Evolutionary conservation across 2,113 vertebrate genomes (phyloP), one percentile per base, ranked within the genome.

Genomic region (Marmota flaviventris): DNA sequence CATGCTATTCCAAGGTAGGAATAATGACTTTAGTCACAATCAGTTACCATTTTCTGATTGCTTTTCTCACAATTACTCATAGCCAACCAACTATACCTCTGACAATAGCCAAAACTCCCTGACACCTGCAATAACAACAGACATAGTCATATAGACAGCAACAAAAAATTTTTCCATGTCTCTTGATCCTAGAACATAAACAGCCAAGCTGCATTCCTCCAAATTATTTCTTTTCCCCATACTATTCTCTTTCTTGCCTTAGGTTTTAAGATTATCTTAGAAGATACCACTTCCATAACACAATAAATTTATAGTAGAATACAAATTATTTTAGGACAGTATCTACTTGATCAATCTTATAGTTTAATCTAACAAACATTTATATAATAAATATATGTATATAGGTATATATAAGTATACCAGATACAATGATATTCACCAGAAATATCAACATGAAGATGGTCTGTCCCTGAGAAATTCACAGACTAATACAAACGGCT

Each of bases 41-140:
- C 53, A 97, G 85, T 48, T 82, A 94, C 51, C 51, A 83, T 87
- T 94, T 97, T 93, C 83, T 96, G 63, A 89, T 4, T 89, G 37
- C 22, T 95, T 39, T 87, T 72, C 53, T 92, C 69, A 86, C 56
- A 93, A 83, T 63, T 53, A 85, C 18, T 78, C 32, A 90, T 1
- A 85, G 61, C 13, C 61, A 92, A 89, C 25, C 45, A 82, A 65
- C 34, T 32, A 20, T 34, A 56, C 45, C 34, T 88, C 85, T 95
- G 22, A 65, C 56, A 85, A 89, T 1, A 63, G 51, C 34, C 88
- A 96, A 85, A 94, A 91, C 2, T 93, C 48, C 77, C 48, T 34
- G 48, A 67, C 53, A 65, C 61, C 42, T 86, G 27, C 95, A 45
- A 81, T 45, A 93, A 53, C 2, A 82, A 51, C 2, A 82, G 7